Conservation (phyloP, 2,113 vertebrate species). For the Labeo rohita region DNA sequence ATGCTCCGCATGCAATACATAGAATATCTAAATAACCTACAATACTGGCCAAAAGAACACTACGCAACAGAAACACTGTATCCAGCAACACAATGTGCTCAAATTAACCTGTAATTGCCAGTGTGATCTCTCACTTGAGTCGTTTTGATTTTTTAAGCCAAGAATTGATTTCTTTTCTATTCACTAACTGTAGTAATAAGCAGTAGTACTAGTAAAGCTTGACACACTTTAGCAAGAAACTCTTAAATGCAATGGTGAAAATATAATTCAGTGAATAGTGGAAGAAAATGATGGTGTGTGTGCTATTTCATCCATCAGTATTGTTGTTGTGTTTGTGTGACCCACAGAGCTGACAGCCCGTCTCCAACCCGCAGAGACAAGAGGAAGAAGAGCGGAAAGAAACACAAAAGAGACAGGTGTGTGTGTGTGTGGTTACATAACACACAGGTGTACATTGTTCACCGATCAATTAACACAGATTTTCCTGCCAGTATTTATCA, state of each 20-base stretch:
- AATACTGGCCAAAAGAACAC: neutral
- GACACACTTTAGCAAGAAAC: neutral
- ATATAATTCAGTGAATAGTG: neutral
- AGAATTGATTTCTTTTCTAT: neutral
- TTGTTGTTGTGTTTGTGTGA: constrained; percentile 50
- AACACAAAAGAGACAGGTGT: constrained; percentile 92
- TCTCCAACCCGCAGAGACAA: constrained; percentile 91
- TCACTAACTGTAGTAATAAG: no score
- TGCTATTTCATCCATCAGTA: constrained; percentile 5
- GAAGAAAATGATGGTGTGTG: neutral
- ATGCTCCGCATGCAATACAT: neutral
- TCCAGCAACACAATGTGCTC: neutral
- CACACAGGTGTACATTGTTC: neutral
- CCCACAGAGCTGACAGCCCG: constrained; percentile 85
- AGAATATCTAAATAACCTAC: neutral
- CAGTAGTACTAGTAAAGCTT: neutral
- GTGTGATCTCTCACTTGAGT: neutral
- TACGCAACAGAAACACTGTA: neutral
- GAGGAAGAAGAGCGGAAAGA: constrained; percentile 91
- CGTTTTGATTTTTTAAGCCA: neutral
- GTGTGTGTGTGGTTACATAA: constrained; percentile 64
- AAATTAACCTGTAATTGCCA: neutral
- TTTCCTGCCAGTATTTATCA: neutral
- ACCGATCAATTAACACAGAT: neutral
- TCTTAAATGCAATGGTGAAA: neutral